Evolutionary conservation across 2,797 vertebrate species (phyloP).

Genomic region (Mus minutoides): DNA sequence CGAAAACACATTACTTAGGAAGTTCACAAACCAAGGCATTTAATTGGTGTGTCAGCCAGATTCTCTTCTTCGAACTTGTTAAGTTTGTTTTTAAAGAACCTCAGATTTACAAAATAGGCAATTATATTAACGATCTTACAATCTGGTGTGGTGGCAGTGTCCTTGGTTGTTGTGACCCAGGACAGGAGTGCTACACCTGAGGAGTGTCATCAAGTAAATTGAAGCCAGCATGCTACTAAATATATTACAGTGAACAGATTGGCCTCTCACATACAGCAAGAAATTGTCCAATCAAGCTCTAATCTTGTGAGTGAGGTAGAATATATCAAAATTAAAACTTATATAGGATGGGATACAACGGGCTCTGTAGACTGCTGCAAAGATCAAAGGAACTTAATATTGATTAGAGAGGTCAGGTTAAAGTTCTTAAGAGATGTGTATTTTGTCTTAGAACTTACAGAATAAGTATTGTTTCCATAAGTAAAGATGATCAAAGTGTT

Average conservation of each 20-base stretch:
- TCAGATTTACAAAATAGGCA: not conserved
- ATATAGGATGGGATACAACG: not conserved
- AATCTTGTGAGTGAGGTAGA: conserved; percentile 15
- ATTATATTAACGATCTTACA: not conserved
- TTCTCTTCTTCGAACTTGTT: not conserved
- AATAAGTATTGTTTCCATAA: not conserved
- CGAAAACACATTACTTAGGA: not conserved
- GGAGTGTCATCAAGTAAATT: not conserved
- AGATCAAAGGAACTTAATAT: not conserved
- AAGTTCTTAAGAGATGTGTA: not conserved
- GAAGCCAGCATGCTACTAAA: not conserved
- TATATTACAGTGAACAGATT: not conserved
- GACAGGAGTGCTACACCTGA: not conserved
- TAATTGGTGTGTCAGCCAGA: not conserved
- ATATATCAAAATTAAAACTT: conserved; percentile 26
- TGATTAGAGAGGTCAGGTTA: not conserved
- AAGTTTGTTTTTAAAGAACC: conserved; percentile 5
- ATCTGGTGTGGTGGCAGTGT: not conserved
- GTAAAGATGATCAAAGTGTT: not conserved
- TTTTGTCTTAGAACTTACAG: conserved; percentile 46
- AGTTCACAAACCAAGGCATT: not conserved
- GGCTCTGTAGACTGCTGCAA: not conserved
- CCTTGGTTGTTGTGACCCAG: not conserved
- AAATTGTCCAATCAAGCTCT: not conserved
- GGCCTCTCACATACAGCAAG: not conserved